phyloP scores from a whole-genome alignment of 2,888 invertebrate species.

The Tetragonisca angustula region DNA sequence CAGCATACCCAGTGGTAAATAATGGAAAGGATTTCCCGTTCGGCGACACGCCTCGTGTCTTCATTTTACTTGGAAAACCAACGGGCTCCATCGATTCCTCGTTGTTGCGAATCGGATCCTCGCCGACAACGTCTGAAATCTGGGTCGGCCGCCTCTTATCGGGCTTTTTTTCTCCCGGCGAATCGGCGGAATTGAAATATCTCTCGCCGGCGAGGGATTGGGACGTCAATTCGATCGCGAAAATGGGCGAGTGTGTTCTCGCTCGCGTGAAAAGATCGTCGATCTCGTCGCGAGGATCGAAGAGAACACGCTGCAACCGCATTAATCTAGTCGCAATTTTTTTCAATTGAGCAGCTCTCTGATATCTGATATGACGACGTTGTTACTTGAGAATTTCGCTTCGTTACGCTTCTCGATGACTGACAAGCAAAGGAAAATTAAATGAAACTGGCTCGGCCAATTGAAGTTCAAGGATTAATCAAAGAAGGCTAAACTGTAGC shows the following conservation, averaged over 20 bases:
- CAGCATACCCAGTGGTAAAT: conserved; percentile 9
- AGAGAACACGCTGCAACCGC: neutral
- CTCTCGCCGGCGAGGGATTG: neutral
- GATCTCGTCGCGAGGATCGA: neutral
- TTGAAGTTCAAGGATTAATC: too few relatives aligned
- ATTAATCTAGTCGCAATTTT: neutral
- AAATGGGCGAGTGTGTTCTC: neutral
- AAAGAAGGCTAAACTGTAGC: too few relatives aligned
- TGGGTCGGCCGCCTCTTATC: conserved; percentile 51
- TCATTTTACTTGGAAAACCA: conserved; percentile 38
- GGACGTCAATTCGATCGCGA: conserved; percentile 13
- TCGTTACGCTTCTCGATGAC: too few relatives aligned
- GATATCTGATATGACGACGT: too few relatives aligned
- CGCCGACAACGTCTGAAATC: conserved; percentile 33
- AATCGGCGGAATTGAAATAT: conserved; percentile 49
- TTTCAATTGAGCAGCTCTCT: neutral
- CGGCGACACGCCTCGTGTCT: conserved; percentile 25
- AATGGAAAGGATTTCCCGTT: conserved; percentile 39
- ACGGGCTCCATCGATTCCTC: conserved; percentile 31
- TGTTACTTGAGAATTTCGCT: too few relatives aligned
- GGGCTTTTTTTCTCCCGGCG: conserved; percentile 6
- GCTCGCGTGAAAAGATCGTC: conserved; percentile 17
- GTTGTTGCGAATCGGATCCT: conserved; percentile 23
- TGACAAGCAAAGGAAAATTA: too few relatives aligned
- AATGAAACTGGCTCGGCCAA: too few relatives aligned